phyloP scores from a whole-genome alignment of 2,797 vertebrate species.

The Pangasius macronema region DNA sequence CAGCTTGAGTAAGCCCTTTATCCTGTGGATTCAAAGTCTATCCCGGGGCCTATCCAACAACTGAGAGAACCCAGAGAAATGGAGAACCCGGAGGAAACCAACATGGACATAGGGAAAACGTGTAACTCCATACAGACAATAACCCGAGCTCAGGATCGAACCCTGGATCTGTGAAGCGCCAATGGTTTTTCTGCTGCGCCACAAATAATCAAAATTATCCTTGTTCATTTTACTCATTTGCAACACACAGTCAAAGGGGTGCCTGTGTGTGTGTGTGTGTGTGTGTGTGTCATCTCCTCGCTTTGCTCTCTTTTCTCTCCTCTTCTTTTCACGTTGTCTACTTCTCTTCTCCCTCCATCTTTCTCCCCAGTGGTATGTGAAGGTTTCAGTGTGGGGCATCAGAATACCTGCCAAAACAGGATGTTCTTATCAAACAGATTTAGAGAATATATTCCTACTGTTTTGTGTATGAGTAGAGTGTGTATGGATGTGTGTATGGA shows the following conservation, averaged over 20 bases:
- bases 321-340: neutral
- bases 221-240: neutral
- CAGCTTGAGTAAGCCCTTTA: neutral
- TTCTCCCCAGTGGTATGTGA: neutral
- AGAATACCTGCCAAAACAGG: neutral
- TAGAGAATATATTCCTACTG: neutral
- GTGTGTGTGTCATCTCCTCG: slow-evolving; percentile 24
- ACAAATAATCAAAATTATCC: neutral
- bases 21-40: neutral
- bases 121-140: neutral
- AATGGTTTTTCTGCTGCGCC: neutral
- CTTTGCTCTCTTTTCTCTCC: slow-evolving; percentile 11
- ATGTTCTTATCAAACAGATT: slow-evolving; percentile 67
- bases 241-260: too few species aligned
- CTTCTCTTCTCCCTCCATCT: neutral
- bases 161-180: neutral
- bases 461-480: neutral
- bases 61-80: neutral
- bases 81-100: neutral
- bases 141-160: neutral
- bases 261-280: neutral
- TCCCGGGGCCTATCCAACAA: neutral
- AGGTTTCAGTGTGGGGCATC: neutral
- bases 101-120: too few species aligned
- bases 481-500: slow-evolving; percentile 7